Conservation (phyloP, 1,140 invertebrate species). For the Carposina sasakii region DNA sequence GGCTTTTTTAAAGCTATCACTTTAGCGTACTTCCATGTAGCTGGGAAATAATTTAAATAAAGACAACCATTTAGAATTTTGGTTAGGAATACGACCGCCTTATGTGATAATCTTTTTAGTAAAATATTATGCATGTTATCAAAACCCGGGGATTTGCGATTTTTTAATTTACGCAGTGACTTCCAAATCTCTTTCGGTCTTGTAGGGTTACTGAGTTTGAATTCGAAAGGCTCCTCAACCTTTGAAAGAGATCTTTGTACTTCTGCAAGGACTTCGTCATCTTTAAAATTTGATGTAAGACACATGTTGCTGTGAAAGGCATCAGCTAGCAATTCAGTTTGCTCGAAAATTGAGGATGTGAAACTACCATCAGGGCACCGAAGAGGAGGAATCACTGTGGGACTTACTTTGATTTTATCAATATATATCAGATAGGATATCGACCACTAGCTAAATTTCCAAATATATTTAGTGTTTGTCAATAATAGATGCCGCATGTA, state of each 20-base stretch:
- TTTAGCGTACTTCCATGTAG: neutral
- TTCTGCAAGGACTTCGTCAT: neutral
- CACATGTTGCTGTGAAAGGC: neutral
- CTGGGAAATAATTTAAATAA: neutral
- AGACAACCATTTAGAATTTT: slow-evolving; percentile 1
- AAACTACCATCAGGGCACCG: neutral
- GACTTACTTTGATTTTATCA: neutral
- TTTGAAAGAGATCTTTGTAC: neutral
- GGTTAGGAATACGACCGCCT: neutral
- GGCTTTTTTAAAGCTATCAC: neutral
- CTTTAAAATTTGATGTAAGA: neutral
- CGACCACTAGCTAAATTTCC: neutral
- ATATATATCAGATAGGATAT: neutral
- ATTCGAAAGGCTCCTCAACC: neutral
- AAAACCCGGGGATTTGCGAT: neutral
- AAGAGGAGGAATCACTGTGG: neutral
- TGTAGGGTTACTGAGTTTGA: neutral
- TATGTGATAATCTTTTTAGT: neutral
- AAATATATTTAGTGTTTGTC: neutral
- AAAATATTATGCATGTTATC: neutral
- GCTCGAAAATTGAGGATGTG: neutral
- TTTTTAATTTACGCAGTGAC: neutral
- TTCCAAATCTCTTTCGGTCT: neutral
- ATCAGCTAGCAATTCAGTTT: neutral
- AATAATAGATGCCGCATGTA: neutral